Evolutionary conservation across 2,797 vertebrate genomes (phyloP), one percentile per base, ranked within the genome.

Genomic region (Ctenochaetus hawaiiensis): DNA sequence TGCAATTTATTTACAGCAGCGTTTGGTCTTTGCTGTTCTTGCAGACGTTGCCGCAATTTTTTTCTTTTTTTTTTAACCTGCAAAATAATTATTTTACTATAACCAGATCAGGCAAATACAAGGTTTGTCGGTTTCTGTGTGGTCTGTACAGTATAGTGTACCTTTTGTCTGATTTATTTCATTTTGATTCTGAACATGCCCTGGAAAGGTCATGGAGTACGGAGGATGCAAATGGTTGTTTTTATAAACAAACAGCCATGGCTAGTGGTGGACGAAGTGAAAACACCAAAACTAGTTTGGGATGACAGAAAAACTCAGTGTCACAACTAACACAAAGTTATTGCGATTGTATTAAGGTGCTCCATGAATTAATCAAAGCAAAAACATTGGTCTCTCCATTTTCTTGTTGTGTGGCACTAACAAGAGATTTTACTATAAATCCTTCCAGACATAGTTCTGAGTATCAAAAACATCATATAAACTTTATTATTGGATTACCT

Each of bases 171-270:
- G 45, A 71, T 61, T 75, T 45, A 13, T 51, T 45, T 72, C 37
- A 64, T 9, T 78, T 74, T 71, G 43, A 72, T 67, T 49, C 49
- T 65, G n/a, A 72, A 63, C 14, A 43, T 80, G 34, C 53, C 53
- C 51, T 26, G 26, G 43, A 65, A 67, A 71, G 53, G 63, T 83
- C 74, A 67, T 2, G 9, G 67, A 82, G 45, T 37, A 34, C 30
- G 6, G 30, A 34, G 30, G 66, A 85, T 80, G 75, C 73, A 88
- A 88, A 82, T 62, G 9, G 3, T 34, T 59, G 43, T 67, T 70
- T 68, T n/a, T 65, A 26, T 53, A 68, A 54, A 67, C 30, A 51
- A 66, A 77, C 34, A 16, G 16, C 52, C 20, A 45, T 48, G 47
- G 49, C 30, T 14, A 1, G 23, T 43, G 45, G 23, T 64, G 45